Evolutionary conservation across 2,797 vertebrate genomes (phyloP).

Genomic region (Pseudotriccus pelzelni): DNA sequence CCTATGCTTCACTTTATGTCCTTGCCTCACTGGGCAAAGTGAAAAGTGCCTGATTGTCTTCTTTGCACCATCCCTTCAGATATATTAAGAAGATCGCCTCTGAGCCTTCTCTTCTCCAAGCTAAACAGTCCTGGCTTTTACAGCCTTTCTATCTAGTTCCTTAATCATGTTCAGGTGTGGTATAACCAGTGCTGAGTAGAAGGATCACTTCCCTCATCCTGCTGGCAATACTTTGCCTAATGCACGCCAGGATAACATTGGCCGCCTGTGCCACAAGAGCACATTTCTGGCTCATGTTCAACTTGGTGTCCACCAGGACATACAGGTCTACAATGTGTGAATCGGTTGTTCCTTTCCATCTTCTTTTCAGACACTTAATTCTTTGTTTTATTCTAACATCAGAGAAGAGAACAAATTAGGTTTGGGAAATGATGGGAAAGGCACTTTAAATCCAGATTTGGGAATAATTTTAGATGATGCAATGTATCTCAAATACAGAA

Average conservation of each 20-base stretch:
- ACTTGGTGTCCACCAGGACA: not conserved
- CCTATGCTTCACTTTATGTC: not conserved
- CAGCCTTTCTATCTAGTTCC: not conserved
- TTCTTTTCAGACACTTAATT: not conserved
- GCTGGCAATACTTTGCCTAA: not conserved
- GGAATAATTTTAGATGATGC: not conserved
- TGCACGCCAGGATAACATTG: not conserved
- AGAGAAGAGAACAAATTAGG: not conserved
- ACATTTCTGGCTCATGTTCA: not conserved
- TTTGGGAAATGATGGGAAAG: not conserved
- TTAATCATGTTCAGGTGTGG: not conserved
- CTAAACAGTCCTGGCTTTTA: not conserved
- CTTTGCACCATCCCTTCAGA: not conserved
- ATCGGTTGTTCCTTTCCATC: not conserved
- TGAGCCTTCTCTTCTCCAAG: not conserved
- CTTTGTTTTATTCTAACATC: not conserved
- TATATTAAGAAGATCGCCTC: not conserved
- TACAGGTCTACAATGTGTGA: not conserved
- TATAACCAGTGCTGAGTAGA: not conserved
- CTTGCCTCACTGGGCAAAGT: not conserved
- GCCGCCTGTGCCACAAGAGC: not conserved
- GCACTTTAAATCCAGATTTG: not conserved
- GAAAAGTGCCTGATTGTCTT: not conserved
- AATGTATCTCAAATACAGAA: not conserved
- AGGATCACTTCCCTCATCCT: not conserved